Conservation (phyloP, 2,113 vertebrate species). For the Isichthys henryi region DNA sequence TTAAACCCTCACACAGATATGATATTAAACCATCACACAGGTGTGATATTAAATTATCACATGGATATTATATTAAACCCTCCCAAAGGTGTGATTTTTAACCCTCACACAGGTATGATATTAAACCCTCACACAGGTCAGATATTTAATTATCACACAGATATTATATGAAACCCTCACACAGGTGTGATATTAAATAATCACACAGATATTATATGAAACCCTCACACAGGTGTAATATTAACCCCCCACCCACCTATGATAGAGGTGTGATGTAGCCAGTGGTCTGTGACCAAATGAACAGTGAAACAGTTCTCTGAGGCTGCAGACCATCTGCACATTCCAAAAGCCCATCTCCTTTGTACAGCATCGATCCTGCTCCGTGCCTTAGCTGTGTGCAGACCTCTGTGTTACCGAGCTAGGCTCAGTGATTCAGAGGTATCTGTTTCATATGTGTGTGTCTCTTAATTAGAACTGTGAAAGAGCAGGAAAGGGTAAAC, state of each 20-base stretch:
- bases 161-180: background rate
- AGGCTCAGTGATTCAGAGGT: background rate
- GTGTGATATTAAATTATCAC: background rate
- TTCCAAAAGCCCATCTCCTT: background rate
- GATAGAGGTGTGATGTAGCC: background rate
- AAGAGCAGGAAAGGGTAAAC: background rate
- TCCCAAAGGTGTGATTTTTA: too few relatives aligned
- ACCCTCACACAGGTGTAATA: background rate
- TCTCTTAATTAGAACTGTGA: background rate
- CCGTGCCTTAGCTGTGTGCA: background rate
- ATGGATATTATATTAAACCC: background rate
- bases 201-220: background rate
- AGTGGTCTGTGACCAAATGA: background rate
- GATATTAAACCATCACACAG: too few relatives aligned
- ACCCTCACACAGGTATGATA: background rate
- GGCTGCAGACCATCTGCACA: background rate
- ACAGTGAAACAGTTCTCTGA: background rate
- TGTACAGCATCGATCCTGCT: background rate
- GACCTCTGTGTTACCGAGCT: background rate
- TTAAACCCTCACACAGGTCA: too few relatives aligned
- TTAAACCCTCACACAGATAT: too few relatives aligned
- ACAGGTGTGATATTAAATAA: background rate
- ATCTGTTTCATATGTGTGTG: background rate
- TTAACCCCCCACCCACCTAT: background rate
- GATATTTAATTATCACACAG: background rate